These are phyloP conservation scores for Atherinomorus stipes DNA, from an alignment of 2,113 vertebrate genomes.

Conservation along the genomic window DNA sequence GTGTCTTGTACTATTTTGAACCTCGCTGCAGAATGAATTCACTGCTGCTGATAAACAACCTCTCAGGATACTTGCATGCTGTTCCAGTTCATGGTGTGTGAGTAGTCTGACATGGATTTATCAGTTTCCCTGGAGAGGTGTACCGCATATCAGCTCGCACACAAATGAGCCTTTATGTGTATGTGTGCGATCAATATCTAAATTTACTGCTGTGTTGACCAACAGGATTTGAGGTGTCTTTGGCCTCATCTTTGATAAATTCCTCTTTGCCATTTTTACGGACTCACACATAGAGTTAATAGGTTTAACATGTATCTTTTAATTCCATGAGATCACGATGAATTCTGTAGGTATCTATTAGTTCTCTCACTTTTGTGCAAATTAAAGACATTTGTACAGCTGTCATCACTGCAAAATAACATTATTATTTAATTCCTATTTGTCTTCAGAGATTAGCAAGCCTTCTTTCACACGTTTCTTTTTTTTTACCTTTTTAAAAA, in stretches of 20 bases:
- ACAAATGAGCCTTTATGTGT: conserved; percentile 32
- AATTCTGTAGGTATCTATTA: conserved; percentile 31
- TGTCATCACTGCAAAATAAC: conserved; percentile 13
- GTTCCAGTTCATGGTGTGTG: conserved; percentile 26
- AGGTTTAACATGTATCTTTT: conserved; percentile 30
- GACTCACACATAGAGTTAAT: neutral
- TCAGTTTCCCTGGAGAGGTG: conserved; percentile 8
- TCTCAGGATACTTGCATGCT: conserved; percentile 23
- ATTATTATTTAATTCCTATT: neutral
- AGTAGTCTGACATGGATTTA: conserved; percentile 36
- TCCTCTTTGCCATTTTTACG: conserved; percentile 16
- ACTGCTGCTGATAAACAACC: conserved; percentile 34
- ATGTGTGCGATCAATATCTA: conserved; percentile 10
- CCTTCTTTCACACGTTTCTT: too few species aligned
- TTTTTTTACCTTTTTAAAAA: too few species aligned
- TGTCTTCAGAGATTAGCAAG: neutral
- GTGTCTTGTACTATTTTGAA: conserved; percentile 30
- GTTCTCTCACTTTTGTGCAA: conserved; percentile 34
- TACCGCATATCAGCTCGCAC: conserved; percentile 1
- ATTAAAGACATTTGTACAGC: conserved; percentile 5
- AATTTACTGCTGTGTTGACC: conserved; percentile 6
- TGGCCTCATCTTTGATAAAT: conserved; percentile 31
- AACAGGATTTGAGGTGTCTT: conserved; percentile 19
- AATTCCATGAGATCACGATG: conserved; percentile 14
- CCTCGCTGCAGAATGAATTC: conserved; percentile 25